phyloP scores from a whole-genome alignment of 2,113 vertebrate species.

The Nycticorax nycticorax region DNA sequence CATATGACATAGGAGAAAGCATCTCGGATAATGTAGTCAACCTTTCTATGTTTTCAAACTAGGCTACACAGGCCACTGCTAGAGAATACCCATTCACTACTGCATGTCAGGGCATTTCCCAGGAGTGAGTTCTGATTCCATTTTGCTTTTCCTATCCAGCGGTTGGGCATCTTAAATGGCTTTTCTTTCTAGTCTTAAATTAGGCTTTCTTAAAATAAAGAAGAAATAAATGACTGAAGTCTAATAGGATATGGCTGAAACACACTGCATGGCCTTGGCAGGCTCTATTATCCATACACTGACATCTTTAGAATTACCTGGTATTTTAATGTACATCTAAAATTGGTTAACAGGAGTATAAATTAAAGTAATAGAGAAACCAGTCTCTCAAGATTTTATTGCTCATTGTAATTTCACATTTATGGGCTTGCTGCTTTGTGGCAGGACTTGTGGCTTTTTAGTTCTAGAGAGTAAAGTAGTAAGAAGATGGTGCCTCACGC shows the following conservation, averaged over 20 bases:
- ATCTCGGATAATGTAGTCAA: not conserved
- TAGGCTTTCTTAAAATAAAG: not conserved
- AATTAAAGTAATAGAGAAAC: constrained; percentile 48
- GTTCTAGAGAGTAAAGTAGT: not conserved
- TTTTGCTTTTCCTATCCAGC: not conserved
- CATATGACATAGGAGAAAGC: not conserved
- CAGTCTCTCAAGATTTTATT: constrained; percentile 30
- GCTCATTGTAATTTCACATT: constrained; percentile 22
- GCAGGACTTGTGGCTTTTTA: not conserved
- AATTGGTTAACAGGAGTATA: constrained; percentile 45
- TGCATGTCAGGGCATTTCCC: not conserved
- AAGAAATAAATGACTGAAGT: constrained; percentile 6
- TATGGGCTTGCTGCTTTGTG: not conserved
- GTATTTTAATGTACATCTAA: constrained; percentile 52
- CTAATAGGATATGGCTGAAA: not conserved
- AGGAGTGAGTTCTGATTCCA: not conserved
- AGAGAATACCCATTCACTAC: not conserved
- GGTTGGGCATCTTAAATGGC: not conserved
- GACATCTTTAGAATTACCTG: constrained; percentile 26
- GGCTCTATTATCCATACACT: not conserved
- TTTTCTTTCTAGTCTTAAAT: not conserved
- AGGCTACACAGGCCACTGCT: not conserved
- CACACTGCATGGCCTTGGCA: not conserved
- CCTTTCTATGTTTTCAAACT: not conserved
- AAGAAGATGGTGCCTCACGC: not conserved